A percentile compares a stretch with the other conserved stretches of the same genome.
Evolutionary conservation across 2,113 vertebrate genomes (phyloP).

Genomic region (Grallaria varia): DNA sequence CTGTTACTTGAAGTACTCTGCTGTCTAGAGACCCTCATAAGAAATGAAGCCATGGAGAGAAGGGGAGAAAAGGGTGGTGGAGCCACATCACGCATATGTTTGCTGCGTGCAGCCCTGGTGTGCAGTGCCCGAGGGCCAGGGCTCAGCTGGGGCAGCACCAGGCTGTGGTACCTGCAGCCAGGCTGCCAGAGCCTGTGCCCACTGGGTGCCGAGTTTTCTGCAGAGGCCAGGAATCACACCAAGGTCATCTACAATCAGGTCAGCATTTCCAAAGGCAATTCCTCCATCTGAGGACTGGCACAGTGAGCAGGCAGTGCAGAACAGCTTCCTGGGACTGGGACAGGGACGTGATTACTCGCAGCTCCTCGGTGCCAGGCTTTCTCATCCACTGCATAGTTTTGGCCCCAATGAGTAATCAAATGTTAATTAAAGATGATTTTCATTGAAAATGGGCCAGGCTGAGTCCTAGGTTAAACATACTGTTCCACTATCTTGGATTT

Average conservation of each 20-base stretch:
- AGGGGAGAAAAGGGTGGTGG: fast-evolving
- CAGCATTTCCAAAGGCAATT: background rate
- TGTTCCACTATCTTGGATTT: background rate
- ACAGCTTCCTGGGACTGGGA: background rate
- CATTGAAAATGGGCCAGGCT: background rate
- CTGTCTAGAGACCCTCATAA: background rate
- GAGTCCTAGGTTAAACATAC: background rate
- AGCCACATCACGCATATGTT: fast-evolving
- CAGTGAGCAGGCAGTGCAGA: background rate
- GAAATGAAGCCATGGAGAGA: background rate
- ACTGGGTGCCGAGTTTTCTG: fast-evolving
- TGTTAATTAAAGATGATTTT: background rate
- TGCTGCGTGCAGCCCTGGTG: background rate
- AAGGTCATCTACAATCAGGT: background rate
- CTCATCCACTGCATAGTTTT: background rate
- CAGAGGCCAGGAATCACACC: fast-evolving
- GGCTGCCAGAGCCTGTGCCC: background rate
- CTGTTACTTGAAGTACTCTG: background rate
- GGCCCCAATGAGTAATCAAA: background rate
- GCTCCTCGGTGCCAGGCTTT: background rate
- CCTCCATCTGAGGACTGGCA: background rate
- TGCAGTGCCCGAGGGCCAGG: too few relatives aligned
- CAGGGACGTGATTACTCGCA: background rate
- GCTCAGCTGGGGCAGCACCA: background rate
- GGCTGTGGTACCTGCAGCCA: fast-evolving